These are phyloP conservation scores for Archips xylosteana DNA, from an alignment of 2,888 invertebrate genomes.

Conservation along the genomic window DNA sequence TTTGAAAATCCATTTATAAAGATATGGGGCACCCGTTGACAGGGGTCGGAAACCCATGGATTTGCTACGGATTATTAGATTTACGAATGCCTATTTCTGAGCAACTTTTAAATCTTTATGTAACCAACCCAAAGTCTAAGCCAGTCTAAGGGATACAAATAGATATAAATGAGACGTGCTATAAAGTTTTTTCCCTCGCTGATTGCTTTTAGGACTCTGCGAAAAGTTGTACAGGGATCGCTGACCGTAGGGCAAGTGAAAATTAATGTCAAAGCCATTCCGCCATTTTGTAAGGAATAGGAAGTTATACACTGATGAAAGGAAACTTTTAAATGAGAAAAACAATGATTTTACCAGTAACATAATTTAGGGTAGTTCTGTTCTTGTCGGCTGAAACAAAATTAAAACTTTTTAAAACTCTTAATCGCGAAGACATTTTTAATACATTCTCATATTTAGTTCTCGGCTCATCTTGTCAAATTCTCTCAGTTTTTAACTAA, in stretches of 20 bases:
- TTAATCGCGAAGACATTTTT: no score
- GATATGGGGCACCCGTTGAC: background rate
- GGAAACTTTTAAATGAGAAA: background rate
- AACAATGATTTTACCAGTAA: background rate
- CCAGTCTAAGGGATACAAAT: background rate
- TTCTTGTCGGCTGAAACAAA: background rate
- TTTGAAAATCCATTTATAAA: background rate
- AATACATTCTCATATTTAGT: no score
- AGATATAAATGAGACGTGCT: slow-evolving; percentile 11
- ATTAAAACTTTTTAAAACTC: background rate
- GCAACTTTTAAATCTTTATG: background rate
- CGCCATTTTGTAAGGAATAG: background rate
- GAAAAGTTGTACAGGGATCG: background rate
- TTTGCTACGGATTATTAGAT: slow-evolving; percentile 1
- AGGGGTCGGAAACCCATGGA: slow-evolving; percentile 8
- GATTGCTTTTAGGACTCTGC: background rate
- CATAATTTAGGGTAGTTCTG: background rate
- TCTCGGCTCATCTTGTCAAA: no score
- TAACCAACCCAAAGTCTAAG: background rate
- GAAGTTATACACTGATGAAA: slow-evolving; percentile 2
- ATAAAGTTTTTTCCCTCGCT: slow-evolving; percentile 5
- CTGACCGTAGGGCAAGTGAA: background rate
- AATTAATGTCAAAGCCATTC: slow-evolving; percentile 2
- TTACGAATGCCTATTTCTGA: background rate
- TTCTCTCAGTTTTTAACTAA: no score